These are phyloP conservation scores for Corydoras maculifer DNA, from an alignment of 2,113 vertebrate species.

Conservation along the genomic window DNA sequence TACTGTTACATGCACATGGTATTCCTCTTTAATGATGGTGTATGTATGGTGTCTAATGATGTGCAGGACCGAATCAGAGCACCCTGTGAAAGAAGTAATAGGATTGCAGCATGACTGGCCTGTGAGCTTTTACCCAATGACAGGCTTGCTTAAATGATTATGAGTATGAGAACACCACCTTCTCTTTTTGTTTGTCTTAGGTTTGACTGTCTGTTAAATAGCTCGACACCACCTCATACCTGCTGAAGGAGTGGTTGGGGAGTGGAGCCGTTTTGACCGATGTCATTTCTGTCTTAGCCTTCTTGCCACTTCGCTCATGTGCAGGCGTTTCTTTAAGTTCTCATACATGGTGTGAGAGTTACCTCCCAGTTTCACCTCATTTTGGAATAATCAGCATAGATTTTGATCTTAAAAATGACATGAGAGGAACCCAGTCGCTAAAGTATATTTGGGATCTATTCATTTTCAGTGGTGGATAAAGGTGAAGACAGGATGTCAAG, in stretches of 20 bases:
- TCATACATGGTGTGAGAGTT: constrained; percentile 9
- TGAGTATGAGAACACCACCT: background rate
- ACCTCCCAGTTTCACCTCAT: background rate
- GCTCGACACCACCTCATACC: constrained; percentile 61
- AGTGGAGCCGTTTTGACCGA: constrained; percentile 47
- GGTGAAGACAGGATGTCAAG: constrained; percentile 37
- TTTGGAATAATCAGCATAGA: background rate
- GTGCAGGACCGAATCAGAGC: background rate
- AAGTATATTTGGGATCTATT: background rate
- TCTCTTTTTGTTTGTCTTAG: constrained; percentile 6
- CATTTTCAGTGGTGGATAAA: constrained; percentile 16
- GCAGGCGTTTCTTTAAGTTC: constrained; percentile 33
- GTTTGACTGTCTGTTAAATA: constrained; percentile 28
- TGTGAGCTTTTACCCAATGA: constrained; percentile 24
- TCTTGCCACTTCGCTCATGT: constrained; percentile 48
- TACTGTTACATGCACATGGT: background rate
- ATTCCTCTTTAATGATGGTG: background rate
- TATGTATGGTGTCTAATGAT: background rate
- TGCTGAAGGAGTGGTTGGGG: constrained; percentile 60
- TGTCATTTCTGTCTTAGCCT: constrained; percentile 38
- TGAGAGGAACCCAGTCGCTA: background rate
- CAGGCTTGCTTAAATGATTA: constrained; percentile 22
- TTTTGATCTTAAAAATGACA: constrained; percentile 8
- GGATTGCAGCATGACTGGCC: constrained; percentile 3
- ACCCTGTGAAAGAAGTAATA: constrained; percentile 3